phyloP scores from a whole-genome alignment of 2,888 invertebrate genomes.

The Anthrax anthrax region DNA sequence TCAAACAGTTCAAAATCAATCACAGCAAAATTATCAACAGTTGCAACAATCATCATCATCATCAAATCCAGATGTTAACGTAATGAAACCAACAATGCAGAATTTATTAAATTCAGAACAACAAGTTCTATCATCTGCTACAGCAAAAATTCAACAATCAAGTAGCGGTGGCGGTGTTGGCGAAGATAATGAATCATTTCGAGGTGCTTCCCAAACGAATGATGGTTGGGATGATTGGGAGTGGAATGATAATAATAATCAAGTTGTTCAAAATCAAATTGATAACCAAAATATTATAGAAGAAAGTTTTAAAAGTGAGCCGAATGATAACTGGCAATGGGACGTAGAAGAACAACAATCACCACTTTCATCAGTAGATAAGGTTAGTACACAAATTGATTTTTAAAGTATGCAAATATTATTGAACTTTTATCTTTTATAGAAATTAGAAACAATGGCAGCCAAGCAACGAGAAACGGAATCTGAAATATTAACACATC shows the following conservation, averaged over 20 bases:
- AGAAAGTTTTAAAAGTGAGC: conserved; percentile 39
- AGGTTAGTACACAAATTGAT: background rate
- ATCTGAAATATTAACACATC: background rate
- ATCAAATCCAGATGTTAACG: background rate
- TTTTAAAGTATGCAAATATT: background rate
- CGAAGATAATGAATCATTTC: background rate
- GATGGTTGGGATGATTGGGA: conserved; percentile 10
- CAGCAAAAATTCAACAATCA: background rate
- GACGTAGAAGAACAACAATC: conserved; percentile 34
- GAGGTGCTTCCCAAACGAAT: conserved; percentile 1
- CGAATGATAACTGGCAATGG: conserved; percentile 45
- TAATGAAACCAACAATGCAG: conserved; percentile 2
- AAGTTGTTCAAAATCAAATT: background rate
- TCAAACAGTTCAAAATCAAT: conserved; percentile 1
- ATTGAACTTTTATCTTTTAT: background rate
- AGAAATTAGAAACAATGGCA: background rate
- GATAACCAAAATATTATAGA: conserved; percentile 33
- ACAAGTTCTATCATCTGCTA: background rate
- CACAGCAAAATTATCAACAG: background rate
- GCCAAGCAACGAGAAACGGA: background rate
- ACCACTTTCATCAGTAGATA: conserved; percentile 8
- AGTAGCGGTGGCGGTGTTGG: background rate
- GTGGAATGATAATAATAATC: conserved; percentile 11
- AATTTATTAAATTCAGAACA: background rate
- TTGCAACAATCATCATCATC: too few species aligned